These are phyloP conservation scores for Archaeoteleia sp. DNA, from an alignment of 2,888 invertebrate genomes.

Conservation along the genomic window DNA sequence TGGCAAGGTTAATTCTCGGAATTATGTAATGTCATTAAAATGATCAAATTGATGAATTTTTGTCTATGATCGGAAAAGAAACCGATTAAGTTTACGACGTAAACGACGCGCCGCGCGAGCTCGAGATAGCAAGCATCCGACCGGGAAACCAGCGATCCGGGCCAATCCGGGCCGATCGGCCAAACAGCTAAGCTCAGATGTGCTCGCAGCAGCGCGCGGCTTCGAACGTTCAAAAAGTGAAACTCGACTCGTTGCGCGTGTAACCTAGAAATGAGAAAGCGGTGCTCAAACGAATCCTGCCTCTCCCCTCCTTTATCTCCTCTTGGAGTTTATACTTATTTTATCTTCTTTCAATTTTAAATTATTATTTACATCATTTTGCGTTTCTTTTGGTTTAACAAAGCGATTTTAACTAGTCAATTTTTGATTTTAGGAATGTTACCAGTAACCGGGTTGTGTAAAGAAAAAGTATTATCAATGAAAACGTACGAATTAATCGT, in stretches of 20 bases:
- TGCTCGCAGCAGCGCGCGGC: constrained; percentile 64
- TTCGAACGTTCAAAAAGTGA: constrained; percentile 74
- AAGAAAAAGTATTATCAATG: too few relatives aligned
- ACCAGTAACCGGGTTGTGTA: too few relatives aligned
- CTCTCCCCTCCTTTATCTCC: too few relatives aligned
- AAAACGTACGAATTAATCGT: too few relatives aligned
- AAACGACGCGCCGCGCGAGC: constrained; percentile 20
- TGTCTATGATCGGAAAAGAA: constrained; percentile 13
- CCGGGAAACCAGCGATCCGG: constrained; percentile 48
- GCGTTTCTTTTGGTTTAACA: too few relatives aligned
- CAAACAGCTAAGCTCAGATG: constrained; percentile 57
- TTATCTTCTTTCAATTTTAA: too few relatives aligned
- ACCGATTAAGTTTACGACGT: constrained; percentile 22
- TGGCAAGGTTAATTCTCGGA: too few relatives aligned
- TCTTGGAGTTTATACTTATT: too few relatives aligned
- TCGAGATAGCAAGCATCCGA: constrained; percentile 44
- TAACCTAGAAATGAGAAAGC: constrained; percentile 74
- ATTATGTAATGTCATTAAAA: background rate
- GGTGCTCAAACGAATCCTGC: constrained; percentile 67
- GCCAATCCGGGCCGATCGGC: constrained; percentile 51
- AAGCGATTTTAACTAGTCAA: too few relatives aligned
- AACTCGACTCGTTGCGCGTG: constrained; percentile 75
- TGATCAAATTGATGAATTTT: background rate
- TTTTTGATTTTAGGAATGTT: too few relatives aligned
- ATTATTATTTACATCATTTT: too few relatives aligned